Evolutionary conservation across 1,140 invertebrate species (phyloP).

Genomic region (Brachionus koreanus): DNA sequence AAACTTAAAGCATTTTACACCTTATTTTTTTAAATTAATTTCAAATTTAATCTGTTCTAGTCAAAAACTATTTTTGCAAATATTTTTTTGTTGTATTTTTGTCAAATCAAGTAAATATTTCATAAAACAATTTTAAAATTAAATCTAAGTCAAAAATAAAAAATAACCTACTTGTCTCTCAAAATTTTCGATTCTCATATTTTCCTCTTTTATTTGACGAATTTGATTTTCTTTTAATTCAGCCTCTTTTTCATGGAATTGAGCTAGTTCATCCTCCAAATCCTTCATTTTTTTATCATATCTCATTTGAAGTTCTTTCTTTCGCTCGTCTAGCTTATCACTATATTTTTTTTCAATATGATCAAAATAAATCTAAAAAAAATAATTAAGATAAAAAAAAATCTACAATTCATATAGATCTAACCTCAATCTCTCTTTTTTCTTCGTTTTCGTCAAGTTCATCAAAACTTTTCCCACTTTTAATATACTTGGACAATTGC

Average conservation of each 20-base stretch:
- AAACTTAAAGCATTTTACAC: too few relatives aligned
- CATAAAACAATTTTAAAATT: neutral
- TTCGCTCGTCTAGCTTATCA: conserved; percentile 7
- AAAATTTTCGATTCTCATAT: conserved; percentile 9
- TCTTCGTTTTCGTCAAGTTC: conserved; percentile 42
- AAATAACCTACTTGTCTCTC: conserved; percentile 12
- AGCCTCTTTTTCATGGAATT: conserved; percentile 4
- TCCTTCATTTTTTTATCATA: conserved; percentile 16
- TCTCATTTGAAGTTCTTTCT: conserved; percentile 15
- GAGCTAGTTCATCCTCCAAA: conserved; percentile 20
- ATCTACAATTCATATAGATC: neutral
- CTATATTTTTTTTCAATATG: conserved; percentile 42
- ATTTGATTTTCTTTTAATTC: conserved; percentile 28
- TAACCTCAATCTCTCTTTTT: conserved; percentile 26
- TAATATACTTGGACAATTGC: conserved; percentile 43
- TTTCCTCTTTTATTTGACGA: conserved; percentile 20
- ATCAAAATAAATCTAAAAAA: conserved; percentile 38
- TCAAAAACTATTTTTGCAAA: neutral
- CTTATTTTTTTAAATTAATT: too few relatives aligned
- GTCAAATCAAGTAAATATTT: neutral
- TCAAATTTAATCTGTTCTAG: neutral
- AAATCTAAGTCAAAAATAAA: neutral
- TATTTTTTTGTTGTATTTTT: too few relatives aligned
- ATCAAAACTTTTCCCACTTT: conserved; percentile 43
- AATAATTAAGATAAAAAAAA: neutral